These are phyloP conservation scores for Fopius arisanus DNA, from an alignment of 1,140 invertebrate genomes.

Conservation along the genomic window DNA sequence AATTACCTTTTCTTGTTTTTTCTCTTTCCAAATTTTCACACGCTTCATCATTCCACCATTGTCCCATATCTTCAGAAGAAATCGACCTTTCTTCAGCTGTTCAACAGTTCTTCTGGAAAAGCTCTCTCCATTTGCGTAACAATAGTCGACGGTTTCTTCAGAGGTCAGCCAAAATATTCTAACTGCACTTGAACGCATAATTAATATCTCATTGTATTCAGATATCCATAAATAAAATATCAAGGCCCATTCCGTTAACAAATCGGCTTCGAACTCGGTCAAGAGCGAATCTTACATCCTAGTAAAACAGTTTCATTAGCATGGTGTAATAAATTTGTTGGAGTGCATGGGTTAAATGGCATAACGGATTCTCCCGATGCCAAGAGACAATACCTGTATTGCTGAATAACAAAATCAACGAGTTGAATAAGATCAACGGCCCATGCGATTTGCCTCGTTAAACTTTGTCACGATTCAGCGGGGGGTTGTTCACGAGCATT, in stretches of 20 bases:
- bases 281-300: neutral
- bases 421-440: conserved; percentile 17
- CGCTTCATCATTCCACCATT: neutral
- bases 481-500: conserved; percentile 6
- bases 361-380: neutral
- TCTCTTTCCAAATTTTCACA: neutral
- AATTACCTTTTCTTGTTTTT: neutral
- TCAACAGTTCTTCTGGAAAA: neutral
- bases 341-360: neutral
- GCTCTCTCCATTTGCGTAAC: too few relatives aligned
- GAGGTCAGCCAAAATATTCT: neutral
- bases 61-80: neutral
- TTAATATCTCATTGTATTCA: conserved; percentile 1
- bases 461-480: conserved; percentile 9
- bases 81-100: neutral
- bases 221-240: neutral
- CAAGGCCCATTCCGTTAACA: neutral
- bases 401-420: conserved; percentile 4
- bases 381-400: conserved; percentile 10
- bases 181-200: neutral
- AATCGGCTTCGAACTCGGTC: neutral
- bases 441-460: conserved; percentile 19
- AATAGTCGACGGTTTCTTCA: neutral
- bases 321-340: conserved; percentile 17
- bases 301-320: conserved; percentile 12